Base-by-base conservation (phyloP, 2,888 invertebrate genomes). In the Gonocerus acuteangulatus region DNA sequence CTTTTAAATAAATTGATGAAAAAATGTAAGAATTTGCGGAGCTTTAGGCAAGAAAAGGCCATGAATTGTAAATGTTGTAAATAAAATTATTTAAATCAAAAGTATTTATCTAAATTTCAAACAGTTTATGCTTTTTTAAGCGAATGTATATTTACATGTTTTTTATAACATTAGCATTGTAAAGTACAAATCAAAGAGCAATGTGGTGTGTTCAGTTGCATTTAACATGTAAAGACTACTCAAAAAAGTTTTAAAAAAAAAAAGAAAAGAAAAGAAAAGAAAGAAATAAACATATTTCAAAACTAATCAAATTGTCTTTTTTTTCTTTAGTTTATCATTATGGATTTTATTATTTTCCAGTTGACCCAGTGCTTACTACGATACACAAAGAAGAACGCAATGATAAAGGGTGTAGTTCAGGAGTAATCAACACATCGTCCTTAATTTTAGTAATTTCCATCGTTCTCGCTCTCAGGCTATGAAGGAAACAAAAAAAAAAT, bases 171-270 rank as follows among this genome's bases (percentile, higher is more conserved):
- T 51, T 19, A 13, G 19, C 18, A 13, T 19, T 36, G 51, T 39
- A 36, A 52, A 52, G 51, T 52, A 52, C 51, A 52, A 52, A 52
- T 36, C 15, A 18, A 36, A 18, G 18, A 52, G 51, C 51, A 52
- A 52, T 52, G 52, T 52, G 52, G 39, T 52, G 34, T 52, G 52
- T 39, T 22, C 15, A 42, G 19, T 52, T 39, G 39, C n/a, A 4
- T 6, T 27, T 27, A 39, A 39, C 32, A 32, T 32, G 11, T 32
- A 32, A 32, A 32, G 6, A 9, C 7, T 13, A 39, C n/a, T 4
- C 4, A n/a, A n/a, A 39, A 39, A 4, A 39, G n/a, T n/a, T n/a
- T 13, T 15, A 4, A 39, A 39, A 39, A 4, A 39, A 39, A 15
- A 39, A 6, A 39, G n/a, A 9, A 9, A 39, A 39, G 27, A 27